These are phyloP conservation scores for Amia ocellicauda DNA, from an alignment of 2,113 vertebrate genomes.

Conservation along the genomic window DNA sequence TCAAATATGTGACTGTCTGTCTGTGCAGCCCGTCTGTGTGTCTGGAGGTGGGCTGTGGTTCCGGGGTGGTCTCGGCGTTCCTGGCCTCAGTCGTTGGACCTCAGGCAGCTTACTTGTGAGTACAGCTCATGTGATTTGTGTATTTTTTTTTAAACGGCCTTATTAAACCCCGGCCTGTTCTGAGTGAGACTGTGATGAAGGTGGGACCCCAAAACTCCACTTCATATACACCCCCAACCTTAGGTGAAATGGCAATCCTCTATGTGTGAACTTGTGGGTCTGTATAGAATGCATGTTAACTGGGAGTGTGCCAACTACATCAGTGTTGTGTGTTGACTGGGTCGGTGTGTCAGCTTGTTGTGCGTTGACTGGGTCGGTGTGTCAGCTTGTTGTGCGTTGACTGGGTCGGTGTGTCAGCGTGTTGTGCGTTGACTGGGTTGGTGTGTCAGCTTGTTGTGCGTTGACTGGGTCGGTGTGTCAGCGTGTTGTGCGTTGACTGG, in stretches of 20 bases:
- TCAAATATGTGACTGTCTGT: background rate
- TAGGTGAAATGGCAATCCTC: no score
- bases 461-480: background rate
- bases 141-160: no score
- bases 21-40: slow-evolving; percentile 67
- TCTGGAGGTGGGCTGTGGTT: slow-evolving; percentile 89
- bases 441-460: background rate
- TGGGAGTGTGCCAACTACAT: no score
- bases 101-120: slow-evolving; percentile 79
- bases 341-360: background rate
- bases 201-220: no score
- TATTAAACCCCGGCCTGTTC: background rate
- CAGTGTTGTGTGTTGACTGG: no score
- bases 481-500: background rate
- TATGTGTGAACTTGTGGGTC: no score
- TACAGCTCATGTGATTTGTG: slow-evolving; percentile 11
- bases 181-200: no score
- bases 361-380: background rate
- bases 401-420: background rate
- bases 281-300: no score
- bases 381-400: background rate
- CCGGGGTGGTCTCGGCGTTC: slow-evolving; percentile 86
- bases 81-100: slow-evolving; percentile 82
- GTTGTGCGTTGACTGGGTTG: background rate
- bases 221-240: no score